phyloP scores from a whole-genome alignment of 2,113 vertebrate species.

The Podilymbus podiceps region DNA sequence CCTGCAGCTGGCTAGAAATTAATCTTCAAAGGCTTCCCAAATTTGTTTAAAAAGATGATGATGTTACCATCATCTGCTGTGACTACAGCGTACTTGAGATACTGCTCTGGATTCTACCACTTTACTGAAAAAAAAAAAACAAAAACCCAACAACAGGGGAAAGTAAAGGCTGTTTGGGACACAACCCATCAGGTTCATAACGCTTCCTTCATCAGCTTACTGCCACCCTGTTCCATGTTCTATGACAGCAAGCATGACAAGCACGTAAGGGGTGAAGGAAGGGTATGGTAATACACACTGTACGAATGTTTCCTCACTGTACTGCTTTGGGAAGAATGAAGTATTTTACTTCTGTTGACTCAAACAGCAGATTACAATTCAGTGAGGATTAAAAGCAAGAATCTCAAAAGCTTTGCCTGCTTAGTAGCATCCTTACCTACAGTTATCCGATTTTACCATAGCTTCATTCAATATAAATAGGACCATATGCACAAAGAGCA shows the following conservation, averaged over 20 bases:
- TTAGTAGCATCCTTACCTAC: background rate
- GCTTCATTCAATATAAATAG: background rate
- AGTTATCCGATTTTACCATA: background rate
- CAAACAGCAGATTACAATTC: background rate
- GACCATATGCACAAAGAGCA: background rate
- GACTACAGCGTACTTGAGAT: background rate
- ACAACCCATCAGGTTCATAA: background rate
- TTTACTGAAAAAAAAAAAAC: background rate
- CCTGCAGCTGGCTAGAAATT: background rate
- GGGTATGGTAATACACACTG: background rate
- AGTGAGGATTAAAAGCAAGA: background rate
- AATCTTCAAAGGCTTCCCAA: background rate
- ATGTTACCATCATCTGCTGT: background rate
- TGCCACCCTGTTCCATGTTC: background rate
- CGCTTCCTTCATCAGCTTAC: background rate
- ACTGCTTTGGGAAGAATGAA: background rate
- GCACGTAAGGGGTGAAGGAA: background rate
- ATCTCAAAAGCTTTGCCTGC: background rate
- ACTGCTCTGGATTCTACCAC: background rate
- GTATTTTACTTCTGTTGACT: background rate
- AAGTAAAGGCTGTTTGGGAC: background rate
- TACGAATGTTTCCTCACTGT: background rate
- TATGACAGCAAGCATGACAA: background rate
- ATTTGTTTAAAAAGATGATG: background rate
- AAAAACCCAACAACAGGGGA: fast-evolving